A percentile compares a stretch with the other conserved stretches of the same genome.
These are phyloP conservation scores for Thecocarcelia acutangulata DNA, from an alignment of 2,888 invertebrate species.

Conservation along the genomic window DNA sequence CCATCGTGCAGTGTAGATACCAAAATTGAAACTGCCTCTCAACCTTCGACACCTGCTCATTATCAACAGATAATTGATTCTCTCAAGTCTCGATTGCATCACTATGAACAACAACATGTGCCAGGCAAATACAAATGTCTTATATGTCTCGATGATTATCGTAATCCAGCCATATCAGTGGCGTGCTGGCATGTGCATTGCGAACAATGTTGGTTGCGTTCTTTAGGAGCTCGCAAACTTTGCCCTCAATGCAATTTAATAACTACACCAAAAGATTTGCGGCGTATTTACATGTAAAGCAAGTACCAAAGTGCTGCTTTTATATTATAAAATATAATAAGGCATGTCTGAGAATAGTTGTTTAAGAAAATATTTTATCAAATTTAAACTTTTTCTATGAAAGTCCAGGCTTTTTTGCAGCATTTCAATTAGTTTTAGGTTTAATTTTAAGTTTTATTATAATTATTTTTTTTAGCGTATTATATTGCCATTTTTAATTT, in stretches of 20 bases:
- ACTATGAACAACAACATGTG: constrained; percentile 86
- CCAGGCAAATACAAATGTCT: constrained; percentile 89
- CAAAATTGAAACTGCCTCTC: constrained; percentile 57
- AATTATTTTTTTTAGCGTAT: not conserved
- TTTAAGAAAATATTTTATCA: not conserved
- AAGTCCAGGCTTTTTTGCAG: not conserved
- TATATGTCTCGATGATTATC: constrained; percentile 93
- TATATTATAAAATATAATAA: no score
- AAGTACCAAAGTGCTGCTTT: no score
- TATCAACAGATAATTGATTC: constrained; percentile 85
- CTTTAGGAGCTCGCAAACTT: constrained; percentile 91
- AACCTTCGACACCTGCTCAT: constrained; percentile 53
- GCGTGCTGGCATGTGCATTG: constrained; percentile 99
- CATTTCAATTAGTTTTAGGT: constrained; percentile 53
- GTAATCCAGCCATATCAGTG: constrained; percentile 93
- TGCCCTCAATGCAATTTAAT: constrained; percentile 98
- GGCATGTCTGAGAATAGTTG: not conserved
- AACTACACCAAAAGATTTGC: constrained; percentile 91
- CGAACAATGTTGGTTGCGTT: constrained; percentile 89
- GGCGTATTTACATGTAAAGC: constrained; percentile 91
- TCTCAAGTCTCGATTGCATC: constrained; percentile 88
- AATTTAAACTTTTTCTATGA: not conserved
- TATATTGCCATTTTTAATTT: constrained; percentile 6
- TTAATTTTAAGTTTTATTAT: constrained; percentile 22
- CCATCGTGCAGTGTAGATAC: not conserved